Conservation (phyloP, 92 coral and sea anemone species). For the Isaurus tuberculatus region DNA sequence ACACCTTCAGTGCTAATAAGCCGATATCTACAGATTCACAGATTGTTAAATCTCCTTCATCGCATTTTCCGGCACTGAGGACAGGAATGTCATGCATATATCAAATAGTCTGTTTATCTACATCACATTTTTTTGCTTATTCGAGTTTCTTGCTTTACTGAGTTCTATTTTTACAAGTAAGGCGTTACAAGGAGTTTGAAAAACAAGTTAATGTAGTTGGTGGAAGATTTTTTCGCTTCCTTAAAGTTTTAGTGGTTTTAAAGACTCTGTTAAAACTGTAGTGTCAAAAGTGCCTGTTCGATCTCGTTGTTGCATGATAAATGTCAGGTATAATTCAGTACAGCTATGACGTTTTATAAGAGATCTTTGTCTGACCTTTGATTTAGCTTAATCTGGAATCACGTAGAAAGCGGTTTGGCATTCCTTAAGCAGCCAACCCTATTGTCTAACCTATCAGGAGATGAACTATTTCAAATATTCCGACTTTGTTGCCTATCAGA, state of each 20-base stretch:
- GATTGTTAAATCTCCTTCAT: slow-evolving; percentile 16
- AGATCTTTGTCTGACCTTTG: slow-evolving; percentile 30
- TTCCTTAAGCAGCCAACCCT: slow-evolving; percentile 16
- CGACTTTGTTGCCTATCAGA: slow-evolving; percentile 21
- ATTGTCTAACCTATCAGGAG: slow-evolving; percentile 24
- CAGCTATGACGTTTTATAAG: slow-evolving; percentile 5
- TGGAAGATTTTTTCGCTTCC: neutral
- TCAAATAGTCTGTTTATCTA: neutral
- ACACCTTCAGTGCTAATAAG: slow-evolving; percentile 17
- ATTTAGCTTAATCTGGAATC: neutral
- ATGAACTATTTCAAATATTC: slow-evolving; percentile 26
- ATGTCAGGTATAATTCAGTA: slow-evolving; percentile 2
- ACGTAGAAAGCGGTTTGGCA: slow-evolving; percentile 29
- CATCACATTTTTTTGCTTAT: slow-evolving; percentile 13
- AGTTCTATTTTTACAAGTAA: neutral
- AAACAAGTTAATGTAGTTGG: neutral
- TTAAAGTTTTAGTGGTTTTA: neutral
- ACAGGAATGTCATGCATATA: slow-evolving; percentile 15
- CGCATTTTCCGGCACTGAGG: slow-evolving; percentile 29
- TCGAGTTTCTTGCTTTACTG: neutral
- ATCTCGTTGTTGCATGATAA: neutral
- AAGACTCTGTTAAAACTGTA: neutral
- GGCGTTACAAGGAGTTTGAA: neutral
- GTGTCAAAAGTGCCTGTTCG: neutral
- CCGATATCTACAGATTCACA: slow-evolving; percentile 37